Conservation (phyloP, 2,797 vertebrate genomes). For the Odontamblyopus rebecca region DNA sequence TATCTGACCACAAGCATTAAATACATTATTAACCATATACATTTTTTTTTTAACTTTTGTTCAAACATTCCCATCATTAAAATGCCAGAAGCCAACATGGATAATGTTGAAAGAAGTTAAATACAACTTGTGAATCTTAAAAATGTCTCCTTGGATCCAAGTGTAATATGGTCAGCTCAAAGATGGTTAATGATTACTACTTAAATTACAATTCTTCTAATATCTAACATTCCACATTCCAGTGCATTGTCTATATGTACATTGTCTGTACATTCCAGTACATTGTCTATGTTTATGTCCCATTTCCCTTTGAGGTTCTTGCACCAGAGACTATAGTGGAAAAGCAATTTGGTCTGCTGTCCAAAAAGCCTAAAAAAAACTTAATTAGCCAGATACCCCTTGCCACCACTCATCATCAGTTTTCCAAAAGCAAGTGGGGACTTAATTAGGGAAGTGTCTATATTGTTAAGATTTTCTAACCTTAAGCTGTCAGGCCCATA, state of each 20-base stretch:
- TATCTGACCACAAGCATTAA: neutral
- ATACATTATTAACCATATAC: too few species aligned
- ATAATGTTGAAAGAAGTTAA: neutral
- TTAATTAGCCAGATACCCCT: slow-evolving; percentile 71
- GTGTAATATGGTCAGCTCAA: too few species aligned
- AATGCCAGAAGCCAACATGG: neutral
- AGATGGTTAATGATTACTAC: too few species aligned
- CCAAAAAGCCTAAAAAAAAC: slow-evolving; percentile 31
- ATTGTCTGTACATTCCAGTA: too few species aligned
- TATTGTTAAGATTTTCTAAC: slow-evolving; percentile 58
- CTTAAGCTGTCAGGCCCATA: slow-evolving; percentile 63
- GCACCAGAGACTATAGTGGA: slow-evolving; percentile 46
- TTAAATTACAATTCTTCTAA: neutral
- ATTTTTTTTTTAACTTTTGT: too few species aligned
- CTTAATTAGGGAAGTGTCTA: slow-evolving; percentile 72
- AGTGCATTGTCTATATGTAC: neutral
- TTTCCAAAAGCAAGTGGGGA: slow-evolving; percentile 65
- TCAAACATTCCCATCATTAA: too few species aligned
- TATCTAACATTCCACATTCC: neutral
- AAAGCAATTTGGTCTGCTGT: slow-evolving; percentile 61
- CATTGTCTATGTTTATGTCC: slow-evolving; percentile 8
- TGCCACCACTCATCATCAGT: slow-evolving; percentile 72
- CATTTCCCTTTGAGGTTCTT: slow-evolving; percentile 18
- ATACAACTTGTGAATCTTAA: neutral
- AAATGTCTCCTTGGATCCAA: neutral